phyloP scores from a whole-genome alignment of 2,797 vertebrate species.

The Momotus momota region DNA sequence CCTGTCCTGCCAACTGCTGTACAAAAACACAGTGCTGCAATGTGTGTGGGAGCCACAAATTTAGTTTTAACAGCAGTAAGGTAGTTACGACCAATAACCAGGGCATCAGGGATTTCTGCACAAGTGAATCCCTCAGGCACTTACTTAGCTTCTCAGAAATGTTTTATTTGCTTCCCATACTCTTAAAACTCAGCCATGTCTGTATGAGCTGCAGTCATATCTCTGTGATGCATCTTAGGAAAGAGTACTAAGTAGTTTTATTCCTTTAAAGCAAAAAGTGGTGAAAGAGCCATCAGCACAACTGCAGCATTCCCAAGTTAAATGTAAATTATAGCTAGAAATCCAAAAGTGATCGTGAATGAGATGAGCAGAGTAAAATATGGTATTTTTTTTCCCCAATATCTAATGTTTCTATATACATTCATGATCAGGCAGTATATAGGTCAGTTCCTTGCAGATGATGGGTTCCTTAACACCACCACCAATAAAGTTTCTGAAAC shows the following conservation, averaged over 20 bases:
- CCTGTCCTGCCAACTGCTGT: background rate
- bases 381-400: rapidly evolving
- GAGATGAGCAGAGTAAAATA: background rate
- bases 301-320: background rate
- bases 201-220: background rate
- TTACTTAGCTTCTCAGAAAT: background rate
- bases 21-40: background rate
- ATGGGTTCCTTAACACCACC: background rate
- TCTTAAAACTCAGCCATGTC: background rate
- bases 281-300: background rate
- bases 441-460: background rate
- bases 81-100: background rate
- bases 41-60: background rate
- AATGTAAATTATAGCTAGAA: background rate
- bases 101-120: background rate
- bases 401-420: background rate
- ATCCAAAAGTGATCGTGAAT: background rate
- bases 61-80: background rate
- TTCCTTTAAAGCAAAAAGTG: background rate
- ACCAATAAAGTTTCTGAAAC: background rate
- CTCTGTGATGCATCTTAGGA: background rate
- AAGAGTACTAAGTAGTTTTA: background rate
- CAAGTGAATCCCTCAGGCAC: background rate
- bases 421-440: background rate
- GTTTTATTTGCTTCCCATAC: background rate